Conservation (phyloP, 2,888 invertebrate species). For the Pammene aurita region DNA sequence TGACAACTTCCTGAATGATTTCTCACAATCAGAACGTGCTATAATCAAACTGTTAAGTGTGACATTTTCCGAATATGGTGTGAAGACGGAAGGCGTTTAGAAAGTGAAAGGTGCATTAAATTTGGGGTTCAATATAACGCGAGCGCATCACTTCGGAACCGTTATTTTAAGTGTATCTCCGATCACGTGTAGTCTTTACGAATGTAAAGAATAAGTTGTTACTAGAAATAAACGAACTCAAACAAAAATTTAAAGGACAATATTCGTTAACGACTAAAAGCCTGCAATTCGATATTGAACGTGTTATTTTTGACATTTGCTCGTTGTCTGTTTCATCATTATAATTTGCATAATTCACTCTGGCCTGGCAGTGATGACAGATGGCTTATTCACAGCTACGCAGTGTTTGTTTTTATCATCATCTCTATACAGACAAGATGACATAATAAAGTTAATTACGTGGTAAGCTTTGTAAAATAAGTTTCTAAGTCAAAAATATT, state of each 20-base stretch:
- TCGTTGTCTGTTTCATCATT: background rate
- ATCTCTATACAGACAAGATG: background rate
- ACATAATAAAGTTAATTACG: background rate
- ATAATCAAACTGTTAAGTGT: constrained; percentile 29
- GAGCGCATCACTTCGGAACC: constrained; percentile 5
- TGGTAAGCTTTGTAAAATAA: background rate
- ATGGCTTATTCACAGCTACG: background rate
- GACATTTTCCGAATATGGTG: constrained; percentile 37
- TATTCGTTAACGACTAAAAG: background rate
- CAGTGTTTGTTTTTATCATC: constrained; percentile 1
- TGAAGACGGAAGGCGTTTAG: constrained; percentile 36
- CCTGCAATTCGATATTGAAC: background rate
- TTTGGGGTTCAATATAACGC: constrained; percentile 16
- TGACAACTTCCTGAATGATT: constrained; percentile 45
- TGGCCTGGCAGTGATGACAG: background rate
- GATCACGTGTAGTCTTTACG: background rate
- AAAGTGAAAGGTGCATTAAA: constrained; percentile 50
- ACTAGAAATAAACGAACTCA: background rate
- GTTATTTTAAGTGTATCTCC: constrained; percentile 1
- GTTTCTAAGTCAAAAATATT: too few species aligned
- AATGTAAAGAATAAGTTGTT: background rate
- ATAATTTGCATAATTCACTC: background rate
- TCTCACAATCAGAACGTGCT: constrained; percentile 19
- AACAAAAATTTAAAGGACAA: background rate
- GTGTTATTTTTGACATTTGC: constrained; percentile 3